These are phyloP conservation scores for Habroteleia sp. DNA, from an alignment of 2,888 invertebrate genomes.

Conservation along the genomic window DNA sequence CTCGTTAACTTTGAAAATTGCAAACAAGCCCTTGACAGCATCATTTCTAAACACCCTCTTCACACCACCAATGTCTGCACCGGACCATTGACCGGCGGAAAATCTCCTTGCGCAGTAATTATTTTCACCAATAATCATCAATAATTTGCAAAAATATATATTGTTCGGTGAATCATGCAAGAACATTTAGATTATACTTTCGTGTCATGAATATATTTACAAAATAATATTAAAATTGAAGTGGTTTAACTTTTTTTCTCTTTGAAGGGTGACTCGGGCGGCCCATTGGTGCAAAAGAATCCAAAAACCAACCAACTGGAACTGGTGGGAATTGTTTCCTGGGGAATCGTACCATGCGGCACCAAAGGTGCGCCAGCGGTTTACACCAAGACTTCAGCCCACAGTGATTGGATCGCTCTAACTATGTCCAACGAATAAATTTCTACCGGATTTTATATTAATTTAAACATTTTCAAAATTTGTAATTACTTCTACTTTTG, in stretches of 20 bases:
- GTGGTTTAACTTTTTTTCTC: no score
- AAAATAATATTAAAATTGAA: no score
- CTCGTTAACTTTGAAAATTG: slow-evolving; percentile 68
- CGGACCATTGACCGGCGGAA: slow-evolving; percentile 66
- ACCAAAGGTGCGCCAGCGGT: slow-evolving; percentile 77
- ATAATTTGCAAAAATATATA: no score
- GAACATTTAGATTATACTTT: no score
- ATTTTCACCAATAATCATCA: slow-evolving; percentile 1
- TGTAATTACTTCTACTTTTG: no score
- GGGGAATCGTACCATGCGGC: slow-evolving; percentile 81
- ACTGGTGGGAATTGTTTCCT: slow-evolving; percentile 84
- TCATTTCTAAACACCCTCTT: slow-evolving; percentile 22
- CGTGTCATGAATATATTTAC: no score
- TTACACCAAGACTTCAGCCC: slow-evolving; percentile 79
- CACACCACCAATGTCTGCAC: slow-evolving; percentile 70
- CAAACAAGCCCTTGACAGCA: slow-evolving; percentile 40
- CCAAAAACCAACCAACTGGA: slow-evolving; percentile 84
- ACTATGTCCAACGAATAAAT: slow-evolving; percentile 37
- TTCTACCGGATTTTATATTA: no score
- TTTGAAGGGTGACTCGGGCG: slow-evolving; percentile 31
- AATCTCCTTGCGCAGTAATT: slow-evolving; percentile 56
- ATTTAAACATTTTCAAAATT: no score
- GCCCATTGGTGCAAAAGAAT: slow-evolving; percentile 7
- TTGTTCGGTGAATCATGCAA: no score
- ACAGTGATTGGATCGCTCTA: slow-evolving; percentile 75